Base-by-base conservation (phyloP, 2,113 vertebrate species). In the Pluvialis apricaria region DNA sequence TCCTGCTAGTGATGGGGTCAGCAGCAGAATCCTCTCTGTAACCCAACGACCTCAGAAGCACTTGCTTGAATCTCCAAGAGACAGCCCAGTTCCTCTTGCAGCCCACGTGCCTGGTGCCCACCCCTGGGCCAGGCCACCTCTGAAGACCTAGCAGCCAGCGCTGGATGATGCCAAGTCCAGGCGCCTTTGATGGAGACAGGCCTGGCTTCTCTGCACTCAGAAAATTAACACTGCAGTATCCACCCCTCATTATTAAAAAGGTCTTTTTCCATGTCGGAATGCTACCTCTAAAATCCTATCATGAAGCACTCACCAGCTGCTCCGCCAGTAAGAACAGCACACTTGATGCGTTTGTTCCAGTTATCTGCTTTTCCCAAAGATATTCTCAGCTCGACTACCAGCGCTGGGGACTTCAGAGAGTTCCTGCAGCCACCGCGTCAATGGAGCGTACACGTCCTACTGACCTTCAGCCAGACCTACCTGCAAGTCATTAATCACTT, bases 381-480 rank as follows among this genome's bases (percentile, higher is more conserved):
- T 12, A 34, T 24, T 54, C 64, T 71, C 88, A 61, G 87, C 42
- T 80, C 31, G 55, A 5, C 58, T n/a, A 40, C 21, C 49, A n/a
- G 31, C 57, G 15, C 3, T 29, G 38, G 45, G 65, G 73, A 82
- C 62, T 82, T 94, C 25, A 65, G 70, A 93, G 72, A 69, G 31
- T 6, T 92, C 78, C 84, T 42, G 81, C 87, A 91, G 95, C 62
- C 42, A 40, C 81, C 11, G 4, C 66, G 75, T 79, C 65, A 91
- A 52, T 61, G 70, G 52, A 82, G 66, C 15, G 0, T 8, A 19
- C 14, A 0, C 2, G 38, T 89, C 86, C 81, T 34, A 16, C 65
- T 89, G 96, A 92, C 95, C 84, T 89, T 92, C 86, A 91, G 69
- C 80, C 77, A 89, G 86, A 76, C 66, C 84, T 92, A 69, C 83